Evolutionary conservation across 2,888 invertebrate species (phyloP), one percentile per base, ranked within the genome.

Genomic region (Amphipyra berbera): DNA sequence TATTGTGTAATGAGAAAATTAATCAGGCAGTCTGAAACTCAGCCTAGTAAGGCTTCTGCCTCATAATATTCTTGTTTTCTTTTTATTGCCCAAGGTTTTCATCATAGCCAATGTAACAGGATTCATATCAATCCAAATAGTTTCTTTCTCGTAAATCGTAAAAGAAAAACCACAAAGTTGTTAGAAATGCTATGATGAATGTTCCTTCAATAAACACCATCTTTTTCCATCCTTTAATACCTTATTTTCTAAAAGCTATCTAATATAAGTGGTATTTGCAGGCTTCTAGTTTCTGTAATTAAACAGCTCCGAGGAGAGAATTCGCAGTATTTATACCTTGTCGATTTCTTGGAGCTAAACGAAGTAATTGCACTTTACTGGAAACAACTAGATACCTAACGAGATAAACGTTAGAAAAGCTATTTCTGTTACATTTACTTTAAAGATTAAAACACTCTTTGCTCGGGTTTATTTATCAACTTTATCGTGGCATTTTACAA

Each of bases 321-420:
- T 49, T 62, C 44, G 8, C 15, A 49, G 46, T 37, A 61, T 49
- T 59, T 58, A 53, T 53, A 47, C 37, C 15, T 21, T 42, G 44
- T 47, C 49, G 46, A 72, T 56, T 49, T 44, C 58, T 53, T 15
- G 21, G 8, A 44, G 40, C 40, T 40, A 42, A 47, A 50, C 38
- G 55, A 55, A 66, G 68, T 62, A 72, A 72, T 72, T 62, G 49
- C 46, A 38, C 49, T 68, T 56, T 44, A 46, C 42, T 41, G 21
- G 44, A 50, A 70, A 66, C 61, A 71, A 61, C 35, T 49, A 48
- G 42, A 47, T 64, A 40, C 27, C 10, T 33, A 56, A 65, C 55
- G n/a, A 60, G 48, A 46, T 56, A 70, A 65, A 54, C 9, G 21
- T 13, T 35, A 10, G 33, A 33, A 37, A 56, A 60, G 38, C 44